These are phyloP conservation scores for Ariolimax columbianus DNA, from an alignment of 2,888 invertebrate species.

Conservation along the genomic window DNA sequence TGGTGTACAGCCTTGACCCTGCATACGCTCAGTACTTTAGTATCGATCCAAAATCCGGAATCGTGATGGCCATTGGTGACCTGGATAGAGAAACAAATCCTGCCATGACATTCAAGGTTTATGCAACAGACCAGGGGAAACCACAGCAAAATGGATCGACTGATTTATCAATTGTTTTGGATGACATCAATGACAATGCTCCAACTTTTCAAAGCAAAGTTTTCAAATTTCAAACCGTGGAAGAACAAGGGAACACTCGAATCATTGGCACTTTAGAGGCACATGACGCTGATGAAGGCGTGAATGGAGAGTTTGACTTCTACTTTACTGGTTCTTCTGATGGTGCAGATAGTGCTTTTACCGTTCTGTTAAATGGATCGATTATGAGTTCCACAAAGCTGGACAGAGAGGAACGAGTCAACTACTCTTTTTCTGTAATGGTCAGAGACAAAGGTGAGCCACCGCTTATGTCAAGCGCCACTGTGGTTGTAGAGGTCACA, in stretches of 20 bases:
- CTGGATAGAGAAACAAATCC: conserved; percentile 82
- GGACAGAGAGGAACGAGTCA: conserved; percentile 91
- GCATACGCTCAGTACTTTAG: conserved; percentile 35
- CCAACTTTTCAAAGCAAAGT: conserved; percentile 83
- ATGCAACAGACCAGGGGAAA: conserved; percentile 87
- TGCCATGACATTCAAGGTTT: conserved; percentile 88
- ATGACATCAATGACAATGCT: conserved; percentile 97
- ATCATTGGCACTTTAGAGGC: conserved; percentile 93
- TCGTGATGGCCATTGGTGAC: conserved; percentile 44
- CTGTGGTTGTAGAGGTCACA: conserved; percentile 88
- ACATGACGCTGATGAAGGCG: conserved; percentile 87
- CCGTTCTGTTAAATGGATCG: conserved; percentile 89
- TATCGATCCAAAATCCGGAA: conserved; percentile 38
- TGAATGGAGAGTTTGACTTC: conserved; percentile 38
- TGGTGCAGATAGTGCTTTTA: conserved; percentile 77
- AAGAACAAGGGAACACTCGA: conserved; percentile 92
- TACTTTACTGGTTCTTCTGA: conserved; percentile 41
- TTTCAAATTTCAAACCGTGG: conserved; percentile 79
- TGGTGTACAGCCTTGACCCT: conserved; percentile 48
- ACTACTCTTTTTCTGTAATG: conserved; percentile 88
- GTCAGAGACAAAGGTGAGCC: conserved; percentile 85
- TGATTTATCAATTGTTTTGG: conserved; percentile 86
- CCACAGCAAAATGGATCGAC: conserved; percentile 86
- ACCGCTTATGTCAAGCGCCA: conserved; percentile 87
- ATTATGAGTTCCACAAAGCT: conserved; percentile 90